Conservation (phyloP, 2,113 vertebrate species). For the Rhea americana region DNA sequence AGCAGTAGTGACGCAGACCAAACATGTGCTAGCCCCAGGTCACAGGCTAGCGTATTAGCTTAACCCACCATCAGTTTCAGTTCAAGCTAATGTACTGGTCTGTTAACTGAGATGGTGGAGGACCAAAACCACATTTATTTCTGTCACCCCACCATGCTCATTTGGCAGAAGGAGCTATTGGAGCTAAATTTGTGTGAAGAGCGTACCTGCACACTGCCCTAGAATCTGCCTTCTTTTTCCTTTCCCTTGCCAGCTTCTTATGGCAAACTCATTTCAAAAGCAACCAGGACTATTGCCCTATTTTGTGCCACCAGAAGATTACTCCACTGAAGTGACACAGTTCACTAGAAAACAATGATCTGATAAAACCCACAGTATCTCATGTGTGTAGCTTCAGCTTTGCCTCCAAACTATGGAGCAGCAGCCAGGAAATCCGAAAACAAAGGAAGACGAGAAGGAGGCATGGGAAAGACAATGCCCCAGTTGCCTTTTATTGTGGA, state of each 20-base stretch:
- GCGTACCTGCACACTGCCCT: neutral
- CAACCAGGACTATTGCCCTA: neutral
- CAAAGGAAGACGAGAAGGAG: slow-evolving; percentile 2
- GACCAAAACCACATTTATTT: neutral
- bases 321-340: neutral
- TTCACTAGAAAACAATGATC: slow-evolving; percentile 7
- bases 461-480: slow-evolving; percentile 8
- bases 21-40: neutral
- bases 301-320: slow-evolving; percentile 19
- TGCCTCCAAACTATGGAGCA: neutral
- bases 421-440: slow-evolving; percentile 6
- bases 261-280: neutral
- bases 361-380: neutral
- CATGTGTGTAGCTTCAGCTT: fast-evolving
- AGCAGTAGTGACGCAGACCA: fast-evolving
- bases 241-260: neutral
- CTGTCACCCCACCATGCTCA: neutral
- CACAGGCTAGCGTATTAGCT: neutral
- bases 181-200: neutral
- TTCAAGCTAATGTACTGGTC: neutral
- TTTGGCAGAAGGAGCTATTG: neutral
- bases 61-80: neutral
- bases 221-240: neutral
- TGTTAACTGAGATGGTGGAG: fast-evolving
- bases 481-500: slow-evolving; percentile 8